phyloP scores from a whole-genome alignment of 35 echinoderm and acorn worm species.

The Lytechinus variegatus region DNA sequence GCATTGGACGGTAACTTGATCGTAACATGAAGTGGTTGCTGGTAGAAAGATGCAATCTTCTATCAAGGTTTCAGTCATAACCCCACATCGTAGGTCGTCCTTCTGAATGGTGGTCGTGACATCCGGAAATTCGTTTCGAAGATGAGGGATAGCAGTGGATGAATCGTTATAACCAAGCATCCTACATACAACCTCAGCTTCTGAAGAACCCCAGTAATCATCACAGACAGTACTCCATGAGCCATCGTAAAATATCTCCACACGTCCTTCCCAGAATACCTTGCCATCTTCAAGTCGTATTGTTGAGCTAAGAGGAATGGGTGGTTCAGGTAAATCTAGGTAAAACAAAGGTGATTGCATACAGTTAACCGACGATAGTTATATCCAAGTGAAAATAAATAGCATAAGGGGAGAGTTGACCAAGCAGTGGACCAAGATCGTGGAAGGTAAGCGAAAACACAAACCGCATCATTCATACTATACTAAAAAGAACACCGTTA shows the following conservation, averaged over 20 bases:
- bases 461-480: no score
- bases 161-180: slow-evolving; percentile 34
- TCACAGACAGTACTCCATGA: slow-evolving; percentile 51
- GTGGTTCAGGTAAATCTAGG: not conserved
- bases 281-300: slow-evolving; percentile 50
- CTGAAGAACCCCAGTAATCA: slow-evolving; percentile 41
- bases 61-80: not conserved
- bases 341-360: not conserved
- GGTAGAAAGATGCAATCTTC: not conserved
- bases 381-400: no score
- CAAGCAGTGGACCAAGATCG: no score
- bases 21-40: not conserved
- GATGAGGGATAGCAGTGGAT: not conserved
- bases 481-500: no score
- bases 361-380: no score
- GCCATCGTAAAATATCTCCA: slow-evolving; percentile 58
- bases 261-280: slow-evolving; percentile 40
- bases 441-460: no score
- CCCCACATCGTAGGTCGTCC: not conserved
- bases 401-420: no score
- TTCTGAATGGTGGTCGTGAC: not conserved
- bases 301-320: not conserved
- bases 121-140: not conserved
- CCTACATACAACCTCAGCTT: slow-evolving; percentile 46
- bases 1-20: not conserved